Percentiles rank a stretch among this genome's conserved stretches.
These are phyloP conservation scores for Amphiprion clarkii DNA, from an alignment of 2,797 vertebrate genomes.

Conservation along the genomic window DNA sequence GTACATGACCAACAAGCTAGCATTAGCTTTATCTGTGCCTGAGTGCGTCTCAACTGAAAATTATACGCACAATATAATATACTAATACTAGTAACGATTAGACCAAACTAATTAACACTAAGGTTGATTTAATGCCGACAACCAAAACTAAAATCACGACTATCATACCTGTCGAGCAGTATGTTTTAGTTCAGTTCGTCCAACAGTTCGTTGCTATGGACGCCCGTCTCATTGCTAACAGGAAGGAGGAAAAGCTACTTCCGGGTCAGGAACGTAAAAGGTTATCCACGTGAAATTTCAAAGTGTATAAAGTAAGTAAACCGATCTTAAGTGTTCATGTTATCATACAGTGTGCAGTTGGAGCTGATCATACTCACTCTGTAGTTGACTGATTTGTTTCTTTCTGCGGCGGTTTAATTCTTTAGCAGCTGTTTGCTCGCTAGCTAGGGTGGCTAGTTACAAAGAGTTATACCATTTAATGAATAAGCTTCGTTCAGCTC, in stretches of 20 bases:
- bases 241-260: slow-evolving; percentile 49
- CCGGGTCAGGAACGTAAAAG: slow-evolving; percentile 36
- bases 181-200: too few species aligned
- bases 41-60: too few species aligned
- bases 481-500: background rate
- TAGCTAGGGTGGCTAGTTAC: slow-evolving; percentile 8
- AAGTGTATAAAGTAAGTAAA: slow-evolving; percentile 57
- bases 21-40: too few species aligned
- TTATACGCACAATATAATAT: too few species aligned
- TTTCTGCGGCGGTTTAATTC: background rate
- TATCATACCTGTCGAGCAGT: background rate
- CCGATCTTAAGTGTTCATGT: background rate
- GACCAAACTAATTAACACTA: too few species aligned
- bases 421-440: slow-evolving; percentile 1
- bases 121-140: too few species aligned
- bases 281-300: slow-evolving; percentile 63
- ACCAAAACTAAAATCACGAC: background rate
- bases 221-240: slow-evolving; percentile 7
- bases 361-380: rapidly evolving
- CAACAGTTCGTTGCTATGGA: background rate
- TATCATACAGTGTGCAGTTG: rapidly evolving
- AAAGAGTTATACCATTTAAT: background rate
- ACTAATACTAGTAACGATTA: too few species aligned
- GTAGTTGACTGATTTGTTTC: rapidly evolving
- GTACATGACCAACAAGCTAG: too few species aligned